Percentiles rank a stretch among this genome's conserved stretches.
These are phyloP conservation scores for Anthoscopus minutus DNA, from an alignment of 2,113 vertebrate genomes.

Conservation along the genomic window DNA sequence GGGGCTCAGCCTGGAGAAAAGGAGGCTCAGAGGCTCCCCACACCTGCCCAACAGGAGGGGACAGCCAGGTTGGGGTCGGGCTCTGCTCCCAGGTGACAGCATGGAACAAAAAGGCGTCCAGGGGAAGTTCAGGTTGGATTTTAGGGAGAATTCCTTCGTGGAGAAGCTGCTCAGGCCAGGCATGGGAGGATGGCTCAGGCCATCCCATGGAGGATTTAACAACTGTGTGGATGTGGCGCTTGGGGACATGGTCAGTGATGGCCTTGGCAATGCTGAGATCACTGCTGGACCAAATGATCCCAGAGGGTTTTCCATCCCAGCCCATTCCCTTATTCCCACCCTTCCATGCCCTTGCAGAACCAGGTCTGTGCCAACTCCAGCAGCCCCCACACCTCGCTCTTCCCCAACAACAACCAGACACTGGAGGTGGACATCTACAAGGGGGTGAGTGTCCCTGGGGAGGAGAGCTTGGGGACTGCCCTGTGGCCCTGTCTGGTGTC, in stretches of 20 bases:
- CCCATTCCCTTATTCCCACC: neutral
- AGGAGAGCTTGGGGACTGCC: neutral
- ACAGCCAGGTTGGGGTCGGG: neutral
- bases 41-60: neutral
- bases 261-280: neutral
- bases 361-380: slow-evolving; percentile 60
- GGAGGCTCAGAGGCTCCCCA: neutral
- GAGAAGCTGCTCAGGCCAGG: neutral
- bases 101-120: fast-evolving
- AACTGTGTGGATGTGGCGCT: neutral
- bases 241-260: neutral
- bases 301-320: neutral
- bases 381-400: slow-evolving; percentile 74
- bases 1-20: neutral
- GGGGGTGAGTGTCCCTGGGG: slow-evolving; percentile 74
- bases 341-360: slow-evolving; percentile 30
- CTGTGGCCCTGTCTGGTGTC: neutral
- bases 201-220: no score
- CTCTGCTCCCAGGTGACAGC: neutral
- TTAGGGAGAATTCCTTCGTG: neutral
- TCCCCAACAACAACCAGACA: slow-evolving; percentile 77
- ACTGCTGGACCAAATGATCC: neutral
- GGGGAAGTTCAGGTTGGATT: neutral
- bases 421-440: slow-evolving; percentile 96
- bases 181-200: no score